Evolutionary conservation across 2,888 invertebrate species (phyloP).

Genomic region (Himalopsyche kuldschensis): DNA sequence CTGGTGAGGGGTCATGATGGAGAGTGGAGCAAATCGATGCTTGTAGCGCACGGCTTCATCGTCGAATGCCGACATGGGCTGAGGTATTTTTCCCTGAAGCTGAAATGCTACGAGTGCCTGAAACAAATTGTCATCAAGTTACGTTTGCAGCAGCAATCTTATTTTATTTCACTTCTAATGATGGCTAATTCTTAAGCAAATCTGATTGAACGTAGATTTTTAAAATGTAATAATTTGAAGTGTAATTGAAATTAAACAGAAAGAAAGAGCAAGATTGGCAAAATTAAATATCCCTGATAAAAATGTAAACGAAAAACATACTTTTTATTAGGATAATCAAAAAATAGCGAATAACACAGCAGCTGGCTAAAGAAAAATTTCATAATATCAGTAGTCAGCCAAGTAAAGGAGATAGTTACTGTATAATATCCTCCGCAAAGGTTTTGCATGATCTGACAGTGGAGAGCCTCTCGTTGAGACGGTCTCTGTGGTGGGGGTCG

Average conservation of each 20-base stretch:
- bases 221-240: background rate
- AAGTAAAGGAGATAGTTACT: conserved; percentile 51
- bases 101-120: conserved; percentile 89
- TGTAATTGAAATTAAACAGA: no score
- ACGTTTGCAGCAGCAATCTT: no score
- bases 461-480: conserved; percentile 80
- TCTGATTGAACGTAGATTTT: no score
- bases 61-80: conserved; percentile 88
- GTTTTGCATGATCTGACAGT: conserved; percentile 89
- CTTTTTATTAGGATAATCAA: no score
- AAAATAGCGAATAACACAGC: no score
- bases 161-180: no score
- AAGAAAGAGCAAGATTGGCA: background rate
- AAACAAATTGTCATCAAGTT: conserved; percentile 28
- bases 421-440: conserved; percentile 95
- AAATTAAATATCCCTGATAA: no score
- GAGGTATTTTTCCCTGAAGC: conserved; percentile 81
- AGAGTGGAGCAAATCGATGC: conserved; percentile 90
- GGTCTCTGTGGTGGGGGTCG: conserved; percentile 59
- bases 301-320: no score
- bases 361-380: no score
- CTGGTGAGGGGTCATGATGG: conserved; percentile 83
- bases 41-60: conserved; percentile 93
- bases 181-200: no score
- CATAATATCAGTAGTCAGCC: no score